A percentile compares a stretch with the other conserved stretches of the same genome.
These are phyloP conservation scores for Mesoclemmys tuberculata DNA, from an alignment of 2,113 vertebrate species.

Conservation along the genomic window DNA sequence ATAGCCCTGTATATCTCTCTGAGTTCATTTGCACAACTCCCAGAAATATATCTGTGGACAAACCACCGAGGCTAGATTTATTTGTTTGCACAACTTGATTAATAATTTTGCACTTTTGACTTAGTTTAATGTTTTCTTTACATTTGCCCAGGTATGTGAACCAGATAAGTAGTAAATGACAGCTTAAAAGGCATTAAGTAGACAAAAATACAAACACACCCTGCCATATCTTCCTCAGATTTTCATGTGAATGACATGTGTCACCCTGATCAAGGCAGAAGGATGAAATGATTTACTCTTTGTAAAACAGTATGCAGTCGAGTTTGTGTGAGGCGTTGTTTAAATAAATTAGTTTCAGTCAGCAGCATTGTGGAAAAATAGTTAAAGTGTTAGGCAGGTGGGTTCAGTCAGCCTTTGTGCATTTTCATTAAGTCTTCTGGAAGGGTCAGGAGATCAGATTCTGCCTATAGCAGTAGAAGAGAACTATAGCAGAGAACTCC, in stretches of 20 bases:
- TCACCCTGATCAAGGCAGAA: slow-evolving; percentile 47
- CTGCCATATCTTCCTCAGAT: not conserved
- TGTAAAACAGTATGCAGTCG: slow-evolving; percentile 8
- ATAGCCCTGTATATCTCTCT: not conserved
- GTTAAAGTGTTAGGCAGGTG: slow-evolving; percentile 50
- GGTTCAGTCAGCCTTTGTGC: slow-evolving; percentile 55
- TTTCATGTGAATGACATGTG: slow-evolving; percentile 30
- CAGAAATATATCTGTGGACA: slow-evolving; percentile 40
- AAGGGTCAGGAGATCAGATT: slow-evolving; percentile 34
- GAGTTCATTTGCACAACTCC: slow-evolving; percentile 25
- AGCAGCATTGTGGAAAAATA: slow-evolving; percentile 28
- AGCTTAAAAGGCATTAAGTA: slow-evolving; percentile 65
- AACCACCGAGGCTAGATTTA: slow-evolving; percentile 17
- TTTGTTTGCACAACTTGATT: slow-evolving; percentile 86
- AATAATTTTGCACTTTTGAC: slow-evolving; percentile 87
- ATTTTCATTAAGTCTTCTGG: slow-evolving; percentile 25
- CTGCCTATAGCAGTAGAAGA: slow-evolving; percentile 37
- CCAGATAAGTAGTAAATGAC: slow-evolving; percentile 71
- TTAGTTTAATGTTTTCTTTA: slow-evolving; percentile 80
- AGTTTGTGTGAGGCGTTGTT: slow-evolving; percentile 31
- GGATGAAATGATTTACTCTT: slow-evolving; percentile 28
- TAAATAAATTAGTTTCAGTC: slow-evolving; percentile 64
- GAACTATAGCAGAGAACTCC: slow-evolving; percentile 51
- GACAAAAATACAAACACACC: slow-evolving; percentile 52
- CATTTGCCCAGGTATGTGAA: slow-evolving; percentile 73